Evolutionary conservation across 2,888 invertebrate species (phyloP).

Genomic region (Ephialtes manifestator): DNA sequence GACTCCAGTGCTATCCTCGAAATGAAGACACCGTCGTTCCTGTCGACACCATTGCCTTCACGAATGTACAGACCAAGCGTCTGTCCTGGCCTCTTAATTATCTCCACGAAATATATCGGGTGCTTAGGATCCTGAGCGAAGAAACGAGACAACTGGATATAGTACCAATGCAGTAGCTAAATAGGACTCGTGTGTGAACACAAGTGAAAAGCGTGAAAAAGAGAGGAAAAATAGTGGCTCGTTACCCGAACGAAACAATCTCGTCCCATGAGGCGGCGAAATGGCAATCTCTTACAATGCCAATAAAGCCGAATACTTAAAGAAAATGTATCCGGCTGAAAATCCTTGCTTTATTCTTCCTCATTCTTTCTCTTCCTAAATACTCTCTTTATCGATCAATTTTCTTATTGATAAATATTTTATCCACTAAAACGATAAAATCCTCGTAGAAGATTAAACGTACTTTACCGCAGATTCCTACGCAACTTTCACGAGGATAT

Average conservation of each 20-base stretch:
- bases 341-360: no score
- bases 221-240: constrained; percentile 47
- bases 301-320: constrained; percentile 43
- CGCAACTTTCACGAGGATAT: constrained; percentile 36
- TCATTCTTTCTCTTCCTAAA: constrained; percentile 4
- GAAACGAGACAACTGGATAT: constrained; percentile 31
- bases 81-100: constrained; percentile 99
- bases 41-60: constrained; percentile 99
- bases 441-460: constrained; percentile 10
- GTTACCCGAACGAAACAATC: constrained; percentile 58
- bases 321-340: no score
- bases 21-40: constrained; percentile 99
- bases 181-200: constrained; percentile 22
- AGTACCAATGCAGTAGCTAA: constrained; percentile 11
- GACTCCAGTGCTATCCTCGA: constrained; percentile 98
- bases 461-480: constrained; percentile 35
- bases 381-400: constrained; percentile 14
- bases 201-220: constrained; percentile 47
- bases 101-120: constrained; percentile 97
- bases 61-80: constrained; percentile 99
- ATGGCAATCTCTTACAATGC: constrained; percentile 55
- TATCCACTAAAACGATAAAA: neutral
- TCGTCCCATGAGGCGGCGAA: constrained; percentile 32
- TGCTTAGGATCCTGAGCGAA: constrained; percentile 90
- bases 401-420: constrained; percentile 4